phyloP scores from a whole-genome alignment of 2,888 invertebrate species.

The Petrolisthes manimaculis region DNA sequence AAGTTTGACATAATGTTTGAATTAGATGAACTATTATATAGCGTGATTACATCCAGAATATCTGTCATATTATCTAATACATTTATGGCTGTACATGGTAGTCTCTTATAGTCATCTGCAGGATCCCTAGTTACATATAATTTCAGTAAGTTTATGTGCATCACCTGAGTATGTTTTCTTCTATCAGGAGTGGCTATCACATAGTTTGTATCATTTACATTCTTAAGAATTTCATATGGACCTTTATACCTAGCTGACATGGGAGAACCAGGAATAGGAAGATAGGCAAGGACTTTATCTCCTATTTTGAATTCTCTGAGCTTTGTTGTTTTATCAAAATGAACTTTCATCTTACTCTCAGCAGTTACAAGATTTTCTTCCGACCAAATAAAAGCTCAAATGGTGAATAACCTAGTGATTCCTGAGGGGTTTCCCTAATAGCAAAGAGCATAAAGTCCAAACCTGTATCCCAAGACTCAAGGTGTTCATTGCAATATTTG shows the following conservation, averaged over 20 bases:
- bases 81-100: background rate
- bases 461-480: background rate
- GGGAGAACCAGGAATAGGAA: conserved; percentile 9
- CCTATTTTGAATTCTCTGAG: background rate
- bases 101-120: background rate
- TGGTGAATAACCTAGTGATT: background rate
- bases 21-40: too few relatives aligned
- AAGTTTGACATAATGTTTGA: too few relatives aligned
- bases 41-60: too few relatives aligned
- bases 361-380: background rate
- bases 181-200: conserved; percentile 1
- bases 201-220: background rate
- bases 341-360: background rate
- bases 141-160: background rate
- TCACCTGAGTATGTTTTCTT: background rate
- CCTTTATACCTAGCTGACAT: background rate
- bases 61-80: background rate
- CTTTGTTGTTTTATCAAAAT: conserved; percentile 9
- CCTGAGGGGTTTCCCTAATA: conserved; percentile 24
- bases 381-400: conserved; percentile 12
- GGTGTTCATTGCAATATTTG: background rate
- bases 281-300: background rate
- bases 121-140: background rate
- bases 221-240: background rate
- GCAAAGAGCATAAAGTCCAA: conserved; percentile 5